Evolutionary conservation across 1,140 invertebrate species (phyloP).

Genomic region (Diabrotica virgifera): DNA sequence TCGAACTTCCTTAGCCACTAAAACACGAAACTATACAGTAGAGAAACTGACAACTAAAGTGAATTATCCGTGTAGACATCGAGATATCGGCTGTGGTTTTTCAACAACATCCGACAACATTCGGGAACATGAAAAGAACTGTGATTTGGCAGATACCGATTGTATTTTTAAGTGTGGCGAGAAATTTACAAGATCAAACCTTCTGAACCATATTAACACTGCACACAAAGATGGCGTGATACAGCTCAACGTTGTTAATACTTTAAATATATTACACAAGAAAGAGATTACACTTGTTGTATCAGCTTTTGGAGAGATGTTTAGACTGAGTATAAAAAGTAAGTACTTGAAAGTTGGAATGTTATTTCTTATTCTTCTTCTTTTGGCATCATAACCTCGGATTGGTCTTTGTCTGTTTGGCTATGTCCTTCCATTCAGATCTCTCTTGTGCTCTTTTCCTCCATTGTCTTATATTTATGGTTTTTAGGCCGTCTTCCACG

Average conservation of each 20-base stretch:
- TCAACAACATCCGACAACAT: conserved; percentile 25
- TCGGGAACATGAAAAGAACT: conserved; percentile 16
- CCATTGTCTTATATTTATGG: no score
- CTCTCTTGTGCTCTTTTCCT: no score
- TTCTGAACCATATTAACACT: not conserved
- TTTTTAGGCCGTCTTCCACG: no score
- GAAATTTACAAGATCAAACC: not conserved
- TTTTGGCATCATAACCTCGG: no score
- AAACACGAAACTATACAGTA: conserved; percentile 51
- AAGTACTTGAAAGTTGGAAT: conserved; percentile 1
- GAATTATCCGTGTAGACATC: conserved; percentile 25
- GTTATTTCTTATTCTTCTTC: no score
- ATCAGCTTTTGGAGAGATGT: conserved; percentile 11
- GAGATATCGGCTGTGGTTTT: conserved; percentile 24
- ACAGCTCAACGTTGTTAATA: conserved; percentile 3
- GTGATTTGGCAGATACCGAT: conserved; percentile 15
- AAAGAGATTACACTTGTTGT: conserved; percentile 16
- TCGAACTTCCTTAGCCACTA: conserved; percentile 47
- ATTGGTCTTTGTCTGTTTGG: no score
- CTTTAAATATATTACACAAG: not conserved
- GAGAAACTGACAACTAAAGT: conserved; percentile 33
- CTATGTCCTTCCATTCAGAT: no score
- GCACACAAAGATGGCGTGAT: not conserved
- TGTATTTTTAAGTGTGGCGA: conserved; percentile 19
- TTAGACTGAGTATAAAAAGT: conserved; percentile 19